Base-by-base conservation (phyloP, 2,113 vertebrate species). In the Elephas maximus region DNA sequence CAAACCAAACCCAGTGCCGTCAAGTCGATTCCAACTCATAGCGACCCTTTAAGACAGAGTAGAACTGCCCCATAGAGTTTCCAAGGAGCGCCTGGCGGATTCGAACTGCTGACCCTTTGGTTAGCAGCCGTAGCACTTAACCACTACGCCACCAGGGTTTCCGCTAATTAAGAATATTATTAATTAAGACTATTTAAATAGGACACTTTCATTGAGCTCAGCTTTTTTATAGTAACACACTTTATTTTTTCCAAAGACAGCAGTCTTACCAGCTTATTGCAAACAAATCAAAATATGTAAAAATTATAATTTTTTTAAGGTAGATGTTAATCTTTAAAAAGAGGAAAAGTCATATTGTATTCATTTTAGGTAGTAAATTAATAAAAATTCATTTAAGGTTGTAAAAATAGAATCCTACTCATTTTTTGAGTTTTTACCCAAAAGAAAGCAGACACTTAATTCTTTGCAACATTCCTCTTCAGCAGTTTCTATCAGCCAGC, bases 221-320 rank as follows among this genome's bases (percentile, higher is more conserved):
- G 71, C 93, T 96, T 96, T 89, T 82, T 92, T 96, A 87, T 91
- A 87, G 60, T 37, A 23, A 74, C 30, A 65, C 23, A 53, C 11
- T 79, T 0, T n/a, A 41, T 48, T 69, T 92, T 93, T 73, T 62
- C 53, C 67, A 94, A 83, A 44, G 26, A 48, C 8, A 90, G 6
- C 6, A 87, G 44, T 76, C 78, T 73, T 6, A n/a, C 30, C 82
- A 67, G 7, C 44, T 93, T 86, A 62, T 53, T 63, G 14, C 37
- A n/a, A 80, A 92, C 85, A 86, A n/a, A 89, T 91, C 24, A 71
- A 88, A 87, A 81, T 53, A 78, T 0, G 57, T 77, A 92, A 92
- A 96, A 94, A 91, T 51, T 30, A 77, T 48, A 62, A 79, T 69
- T 65, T 80, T 74, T 89, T 76, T 76, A 80, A 94, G 96, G 20